phyloP scores from a whole-genome alignment of 2,113 vertebrate species.

The Campylomormyrus numenius region DNA sequence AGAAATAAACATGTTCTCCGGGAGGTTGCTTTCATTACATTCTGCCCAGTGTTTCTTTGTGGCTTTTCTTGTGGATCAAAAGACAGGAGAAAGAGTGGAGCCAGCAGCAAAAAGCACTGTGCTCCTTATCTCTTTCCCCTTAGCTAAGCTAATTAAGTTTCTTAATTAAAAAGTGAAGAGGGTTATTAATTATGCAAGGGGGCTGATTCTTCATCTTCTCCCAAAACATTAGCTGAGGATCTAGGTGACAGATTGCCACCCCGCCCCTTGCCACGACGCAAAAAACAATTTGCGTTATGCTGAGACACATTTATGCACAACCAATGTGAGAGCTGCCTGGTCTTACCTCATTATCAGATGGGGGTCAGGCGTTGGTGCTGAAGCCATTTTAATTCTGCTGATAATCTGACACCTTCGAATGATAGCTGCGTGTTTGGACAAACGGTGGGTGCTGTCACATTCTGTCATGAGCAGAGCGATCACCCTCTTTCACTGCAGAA shows the following conservation, averaged over 20 bases:
- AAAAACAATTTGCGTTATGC: constrained; percentile 47
- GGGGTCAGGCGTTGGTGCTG: not conserved
- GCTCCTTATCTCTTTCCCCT: constrained; percentile 27
- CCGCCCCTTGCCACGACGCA: constrained; percentile 7
- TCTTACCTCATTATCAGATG: not conserved
- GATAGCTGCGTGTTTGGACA: not conserved
- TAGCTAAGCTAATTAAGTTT: constrained; percentile 48
- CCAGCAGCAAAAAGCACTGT: not conserved
- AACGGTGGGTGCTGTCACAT: not conserved
- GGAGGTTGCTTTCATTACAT: not conserved
- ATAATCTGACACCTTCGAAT: not conserved
- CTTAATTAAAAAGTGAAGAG: constrained; percentile 54
- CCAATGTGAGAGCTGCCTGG: not conserved
- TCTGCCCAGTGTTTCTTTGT: not conserved
- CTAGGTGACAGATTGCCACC: constrained; percentile 35
- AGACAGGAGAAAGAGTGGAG: not conserved
- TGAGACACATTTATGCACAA: not conserved
- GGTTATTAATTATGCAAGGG: constrained; percentile 43
- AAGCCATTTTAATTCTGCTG: not conserved
- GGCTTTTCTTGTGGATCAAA: not conserved
- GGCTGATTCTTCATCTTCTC: constrained; percentile 41
- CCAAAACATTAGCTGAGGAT: constrained; percentile 43
- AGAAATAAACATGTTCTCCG: not conserved
- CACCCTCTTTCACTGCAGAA: not conserved
- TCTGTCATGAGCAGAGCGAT: not conserved